phyloP scores from a whole-genome alignment of 2,888 invertebrate species.

The Ischnus inquisitorius region DNA sequence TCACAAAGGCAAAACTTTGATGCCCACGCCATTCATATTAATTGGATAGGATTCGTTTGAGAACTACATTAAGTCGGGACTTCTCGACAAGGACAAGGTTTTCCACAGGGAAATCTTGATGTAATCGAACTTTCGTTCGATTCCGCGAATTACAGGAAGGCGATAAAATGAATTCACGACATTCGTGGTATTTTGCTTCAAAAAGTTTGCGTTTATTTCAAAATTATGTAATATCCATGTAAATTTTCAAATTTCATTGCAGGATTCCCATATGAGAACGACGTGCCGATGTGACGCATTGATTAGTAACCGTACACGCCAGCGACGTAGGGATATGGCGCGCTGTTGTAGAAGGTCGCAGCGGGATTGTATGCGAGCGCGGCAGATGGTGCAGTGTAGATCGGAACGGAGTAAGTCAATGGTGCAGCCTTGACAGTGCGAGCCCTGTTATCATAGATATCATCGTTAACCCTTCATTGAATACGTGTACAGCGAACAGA shows the following conservation, averaged over 20 bases:
- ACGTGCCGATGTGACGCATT: background rate
- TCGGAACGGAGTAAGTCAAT: constrained; percentile 78
- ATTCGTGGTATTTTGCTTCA: background rate
- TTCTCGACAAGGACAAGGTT: no score
- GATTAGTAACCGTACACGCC: constrained; percentile 26
- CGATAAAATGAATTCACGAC: background rate
- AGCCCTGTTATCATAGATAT: constrained; percentile 11
- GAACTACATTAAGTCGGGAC: background rate
- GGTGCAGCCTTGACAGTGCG: constrained; percentile 71
- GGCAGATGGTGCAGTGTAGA: constrained; percentile 72
- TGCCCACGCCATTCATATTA: background rate
- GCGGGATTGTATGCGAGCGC: constrained; percentile 62
- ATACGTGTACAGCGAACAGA: background rate
- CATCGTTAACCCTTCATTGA: background rate
- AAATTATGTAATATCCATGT: background rate
- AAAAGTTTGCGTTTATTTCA: constrained; percentile 24
- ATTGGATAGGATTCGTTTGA: background rate
- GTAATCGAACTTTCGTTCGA: background rate
- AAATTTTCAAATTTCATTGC: constrained; percentile 6
- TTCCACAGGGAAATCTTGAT: background rate
- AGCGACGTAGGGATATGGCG: constrained; percentile 46
- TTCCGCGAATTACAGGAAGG: background rate
- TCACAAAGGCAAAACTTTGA: background rate
- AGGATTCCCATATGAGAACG: background rate
- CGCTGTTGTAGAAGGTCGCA: constrained; percentile 26